These are phyloP conservation scores for Brachionus rotundiformis DNA, from an alignment of 1,140 invertebrate species.

Conservation along the genomic window DNA sequence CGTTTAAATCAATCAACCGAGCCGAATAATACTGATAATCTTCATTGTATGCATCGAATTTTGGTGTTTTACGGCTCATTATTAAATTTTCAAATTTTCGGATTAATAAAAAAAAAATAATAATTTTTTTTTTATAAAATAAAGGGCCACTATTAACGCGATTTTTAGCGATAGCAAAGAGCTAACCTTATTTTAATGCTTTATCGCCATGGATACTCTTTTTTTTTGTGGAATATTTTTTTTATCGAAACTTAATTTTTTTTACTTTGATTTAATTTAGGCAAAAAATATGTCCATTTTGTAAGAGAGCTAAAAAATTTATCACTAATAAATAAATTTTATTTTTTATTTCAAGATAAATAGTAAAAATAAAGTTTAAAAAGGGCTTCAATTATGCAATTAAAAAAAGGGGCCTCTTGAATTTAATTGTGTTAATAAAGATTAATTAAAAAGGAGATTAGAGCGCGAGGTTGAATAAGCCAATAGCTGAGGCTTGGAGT, in stretches of 20 bases:
- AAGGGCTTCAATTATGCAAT: background rate
- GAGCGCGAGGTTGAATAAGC: background rate
- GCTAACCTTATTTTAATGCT: conserved; percentile 33
- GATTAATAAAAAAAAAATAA: background rate
- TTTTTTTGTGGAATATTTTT: background rate
- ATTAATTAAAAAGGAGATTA: conserved; percentile 34
- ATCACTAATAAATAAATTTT: background rate
- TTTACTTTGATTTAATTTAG: background rate
- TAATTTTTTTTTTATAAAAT: background rate
- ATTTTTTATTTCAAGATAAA: conserved; percentile 15
- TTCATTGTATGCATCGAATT: background rate
- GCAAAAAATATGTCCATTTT: conserved; percentile 34
- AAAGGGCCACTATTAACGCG: background rate
- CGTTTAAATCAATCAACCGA: conserved; percentile 19
- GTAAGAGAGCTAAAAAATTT: conserved; percentile 21
- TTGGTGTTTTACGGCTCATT: conserved; percentile 17
- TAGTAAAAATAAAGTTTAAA: background rate
- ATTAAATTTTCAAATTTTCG: conserved; percentile 9
- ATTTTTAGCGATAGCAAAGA: background rate
- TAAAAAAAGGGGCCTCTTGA: background rate
- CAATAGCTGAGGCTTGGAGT: background rate
- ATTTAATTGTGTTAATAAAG: background rate
- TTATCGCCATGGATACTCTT: conserved; percentile 15
- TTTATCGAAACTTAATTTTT: background rate
- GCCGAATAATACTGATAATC: conserved; percentile 41